Base-by-base conservation (phyloP, 2,797 vertebrate genomes). In the Orientallactaga sibirica region DNA sequence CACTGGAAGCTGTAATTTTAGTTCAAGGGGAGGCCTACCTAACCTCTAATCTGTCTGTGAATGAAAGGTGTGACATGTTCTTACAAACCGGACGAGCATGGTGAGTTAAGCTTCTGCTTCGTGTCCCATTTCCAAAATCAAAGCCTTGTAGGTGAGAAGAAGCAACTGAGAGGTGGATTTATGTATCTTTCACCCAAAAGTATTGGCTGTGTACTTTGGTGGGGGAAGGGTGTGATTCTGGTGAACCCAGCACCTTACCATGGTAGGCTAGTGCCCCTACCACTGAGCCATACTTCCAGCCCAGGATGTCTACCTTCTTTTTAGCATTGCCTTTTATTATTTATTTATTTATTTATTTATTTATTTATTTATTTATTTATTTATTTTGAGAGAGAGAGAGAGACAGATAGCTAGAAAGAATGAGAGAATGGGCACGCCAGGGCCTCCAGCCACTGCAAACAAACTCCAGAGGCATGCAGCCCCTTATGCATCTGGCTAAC, bases 1-100 rank as follows among this genome's bases (percentile, higher is more conserved):
- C 27, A 15, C 19, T 6, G 33, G 33, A 66, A 9, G 41, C 33
- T 90, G 27, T 68, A 86, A 70, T 94, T 84, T 86, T 76, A 61
- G 62, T 90, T 4, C 74, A 7, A 67, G 88, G 66, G 66, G n/a
- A 94, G 90, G 74, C 29, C 25, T 82, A 93, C 85, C 15, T 77
- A 82, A 88, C 25, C 71, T 91, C 73, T 91, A 0, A 1, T 86
- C 7, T 27, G 52, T 27, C 62, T 25, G 14, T 75, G 80, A 73
- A 94, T 75, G n/a, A 86, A 91, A 93, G 22, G 52, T 62, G 48
- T 48, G 10, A 52, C 29, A 82, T 71, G 88, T n/a, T 86, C n/a
- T 43, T 66, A 61, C 75, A 78, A 48, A 83, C 1, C 0, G 27
- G 66, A 48, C 15, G n/a, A 37, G 12, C 25, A 7, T 10, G 24